These are phyloP conservation scores for Odiellus spinosus DNA, from an alignment of 2,888 invertebrate genomes.

Conservation along the genomic window DNA sequence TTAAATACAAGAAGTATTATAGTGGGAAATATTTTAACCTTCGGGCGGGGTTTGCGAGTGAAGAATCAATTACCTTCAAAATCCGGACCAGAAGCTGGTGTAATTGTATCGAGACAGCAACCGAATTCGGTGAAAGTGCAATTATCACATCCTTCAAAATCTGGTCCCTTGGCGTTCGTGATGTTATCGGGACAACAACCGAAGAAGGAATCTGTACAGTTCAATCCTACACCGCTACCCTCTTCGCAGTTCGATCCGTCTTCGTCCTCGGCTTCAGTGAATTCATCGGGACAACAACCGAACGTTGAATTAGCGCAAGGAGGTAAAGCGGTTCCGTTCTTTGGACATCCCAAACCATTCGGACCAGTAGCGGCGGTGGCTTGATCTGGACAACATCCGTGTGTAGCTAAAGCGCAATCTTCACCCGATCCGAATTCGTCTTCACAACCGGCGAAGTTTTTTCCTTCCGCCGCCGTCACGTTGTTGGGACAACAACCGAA, in stretches of 20 bases:
- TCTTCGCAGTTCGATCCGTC: constrained; percentile 26
- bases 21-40: neutral
- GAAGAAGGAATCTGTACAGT: constrained; percentile 26
- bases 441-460: neutral
- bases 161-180: constrained; percentile 41
- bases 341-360: constrained; percentile 20
- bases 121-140: constrained; percentile 32
- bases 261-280: constrained; percentile 56
- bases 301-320: neutral
- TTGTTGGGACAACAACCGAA: neutral
- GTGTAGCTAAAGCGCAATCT: constrained; percentile 18
- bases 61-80: constrained; percentile 12
- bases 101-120: constrained; percentile 36
- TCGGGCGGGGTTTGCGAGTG: neutral
- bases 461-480: neutral
- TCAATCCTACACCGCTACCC: constrained; percentile 17
- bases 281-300: constrained; percentile 65
- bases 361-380: constrained; percentile 24
- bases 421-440: neutral
- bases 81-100: constrained; percentile 9
- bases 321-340: constrained; percentile 37
- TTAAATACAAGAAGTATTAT: too few species aligned
- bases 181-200: constrained; percentile 51
- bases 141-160: constrained; percentile 19
- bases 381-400: constrained; percentile 77